Evolutionary conservation across 1,140 invertebrate genomes (phyloP).

Genomic region (Heliconius eleuchia): DNA sequence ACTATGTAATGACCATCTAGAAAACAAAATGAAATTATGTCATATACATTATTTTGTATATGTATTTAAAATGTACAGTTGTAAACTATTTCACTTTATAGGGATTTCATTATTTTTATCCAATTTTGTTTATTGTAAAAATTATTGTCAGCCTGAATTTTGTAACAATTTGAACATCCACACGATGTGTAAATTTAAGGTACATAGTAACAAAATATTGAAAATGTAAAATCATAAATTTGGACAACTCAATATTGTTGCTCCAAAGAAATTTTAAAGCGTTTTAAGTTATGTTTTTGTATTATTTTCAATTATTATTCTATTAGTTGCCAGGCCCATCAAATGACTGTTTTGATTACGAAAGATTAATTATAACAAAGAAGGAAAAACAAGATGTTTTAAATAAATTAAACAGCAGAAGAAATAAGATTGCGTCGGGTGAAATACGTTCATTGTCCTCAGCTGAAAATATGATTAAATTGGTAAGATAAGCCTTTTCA

Average conservation of each 20-base stretch:
- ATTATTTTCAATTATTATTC: not conserved
- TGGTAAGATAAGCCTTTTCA: constrained; percentile 48
- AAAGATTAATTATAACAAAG: constrained; percentile 50
- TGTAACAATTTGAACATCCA: constrained; percentile 45
- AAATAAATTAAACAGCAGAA: constrained; percentile 64
- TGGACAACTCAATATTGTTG: not conserved
- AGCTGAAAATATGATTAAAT: constrained; percentile 62
- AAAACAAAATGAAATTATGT: not conserved
- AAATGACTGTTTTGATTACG: constrained; percentile 52
- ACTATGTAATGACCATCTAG: not conserved
- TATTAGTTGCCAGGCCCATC: constrained; percentile 46
- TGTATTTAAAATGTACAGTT: not conserved
- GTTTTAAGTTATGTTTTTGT: not conserved
- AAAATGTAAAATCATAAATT: not conserved
- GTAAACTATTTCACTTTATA: not conserved
- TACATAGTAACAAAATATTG: constrained; percentile 16
- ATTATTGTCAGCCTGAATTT: constrained; percentile 44
- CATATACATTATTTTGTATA: not conserved
- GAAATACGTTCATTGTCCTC: constrained; percentile 60
- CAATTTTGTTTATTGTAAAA: constrained; percentile 18
- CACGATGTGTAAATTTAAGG: constrained; percentile 49
- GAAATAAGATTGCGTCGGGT: constrained; percentile 65
- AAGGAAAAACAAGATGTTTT: constrained; percentile 57
- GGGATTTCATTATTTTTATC: not conserved
- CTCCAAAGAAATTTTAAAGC: not conserved